Base-by-base conservation (phyloP, 2,797 vertebrate species). In the Liparis tanakae region DNA sequence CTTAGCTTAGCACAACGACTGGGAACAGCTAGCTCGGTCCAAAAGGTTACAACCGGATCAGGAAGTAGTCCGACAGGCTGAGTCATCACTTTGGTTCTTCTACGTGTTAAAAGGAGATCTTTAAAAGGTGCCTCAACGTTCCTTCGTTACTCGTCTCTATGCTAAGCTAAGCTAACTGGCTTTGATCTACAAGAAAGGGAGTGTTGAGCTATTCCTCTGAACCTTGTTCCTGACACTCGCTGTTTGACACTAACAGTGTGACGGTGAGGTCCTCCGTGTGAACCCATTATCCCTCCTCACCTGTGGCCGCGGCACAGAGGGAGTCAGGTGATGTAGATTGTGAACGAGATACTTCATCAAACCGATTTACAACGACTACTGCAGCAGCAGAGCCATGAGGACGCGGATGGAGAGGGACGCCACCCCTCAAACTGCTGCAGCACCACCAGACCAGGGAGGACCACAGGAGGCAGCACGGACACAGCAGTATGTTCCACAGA, bases 281-380 rank as follows among this genome's bases (percentile, higher is more conserved):
- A 18, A 17, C 18, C 4, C 3, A 33, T 50, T 20, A 33, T 60
- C 25, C 17, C 10, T 39, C 5, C 1, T 5, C 8, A 44, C 18
- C 34, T 44, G 1, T 6, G 18, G n/a, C 25, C 51, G n/a, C 39
- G 50, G 43, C 3, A 18, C 51, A 30, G 25, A n/a, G 10, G 12
- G 17, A 14, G 8, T 54, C 17, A 33, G 54, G 37, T 15, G 8
- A 15, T 14, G 5, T 3, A 5, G 10, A 3, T 14, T 51, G 39
- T 67, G 0, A 68, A 61, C 10, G 22, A 10, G 67, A 70, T 55
- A 48, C 84, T 72, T 70, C 5, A 56, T 72, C 30, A 25, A 55
- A 63, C 81, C 87, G 86, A 74, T 30, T 1, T 62, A 50, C 20
- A 57, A n/a, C 65, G 6, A 64, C 1, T 85, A 15, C 75, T 85